Evolutionary conservation across 37 sponge, comb jelly and placozoan species (phyloP), one percentile per base, ranked within the genome.

Genomic region (Petrosia ficiformis): DNA sequence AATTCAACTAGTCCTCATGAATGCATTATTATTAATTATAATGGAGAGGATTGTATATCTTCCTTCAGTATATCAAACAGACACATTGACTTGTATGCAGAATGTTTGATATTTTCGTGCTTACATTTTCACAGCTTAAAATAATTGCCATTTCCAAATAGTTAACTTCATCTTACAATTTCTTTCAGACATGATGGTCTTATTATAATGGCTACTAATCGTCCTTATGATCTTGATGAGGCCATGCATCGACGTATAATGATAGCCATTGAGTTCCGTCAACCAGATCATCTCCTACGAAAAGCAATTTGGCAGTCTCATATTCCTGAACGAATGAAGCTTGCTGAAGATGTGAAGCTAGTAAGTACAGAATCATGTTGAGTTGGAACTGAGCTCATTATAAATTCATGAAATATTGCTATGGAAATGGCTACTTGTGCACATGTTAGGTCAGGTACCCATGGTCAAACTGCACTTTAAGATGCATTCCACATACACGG

Each of bases 161-260:
- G n/a, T n/a, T n/a, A n/a, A n/a, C n/a, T n/a, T n/a, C n/a, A 22
- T 72, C 5, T 72, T 21, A 16, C 8, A 26, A 3, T 44, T 11
- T 72, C 26, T 10, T 5, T 28, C 28, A 91, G 92, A 57, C 93
- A 92, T 72, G 89, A 92, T 80, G 93, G 93, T 63, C 79, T 92
- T 43, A 92, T 92, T 52, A 80, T 92, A 48, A 72, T 92, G 92
- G 92, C 92, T 25, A 92, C 92, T 56, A 92, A 92, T 73, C 75
- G 92, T 22, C 92, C 92, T 0, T 92, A 85, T 82, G 92, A 92
- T 67, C 80, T 92, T 29, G 92, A 92, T 71, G 92, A 92, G 57
- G 92, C 92, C 26, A 92, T 92, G 92, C 92, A 92, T 30, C 56
- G 92, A 1, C 67, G 92, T 6, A 87, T 92, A 25, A 92, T 87